Conservation (phyloP, 2,113 vertebrate genomes). For the Serilophus lunatus region DNA sequence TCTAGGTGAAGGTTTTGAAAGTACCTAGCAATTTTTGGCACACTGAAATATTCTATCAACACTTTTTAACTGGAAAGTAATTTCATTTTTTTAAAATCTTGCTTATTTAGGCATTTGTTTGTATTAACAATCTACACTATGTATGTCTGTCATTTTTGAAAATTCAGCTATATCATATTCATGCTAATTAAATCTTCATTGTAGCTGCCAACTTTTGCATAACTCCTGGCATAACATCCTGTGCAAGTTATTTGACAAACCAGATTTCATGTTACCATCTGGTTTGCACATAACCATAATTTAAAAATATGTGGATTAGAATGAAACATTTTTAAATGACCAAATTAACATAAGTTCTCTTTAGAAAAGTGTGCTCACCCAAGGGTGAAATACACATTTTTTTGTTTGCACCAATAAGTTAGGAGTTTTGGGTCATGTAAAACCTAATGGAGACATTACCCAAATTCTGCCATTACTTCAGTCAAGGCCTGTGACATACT, state of each 20-base stretch:
- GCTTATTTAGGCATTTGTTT: not conserved
- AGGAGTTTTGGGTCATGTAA: not conserved
- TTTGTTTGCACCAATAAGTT: not conserved
- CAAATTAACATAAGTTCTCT: not conserved
- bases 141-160: not conserved
- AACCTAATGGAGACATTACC: not conserved
- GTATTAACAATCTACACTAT: not conserved
- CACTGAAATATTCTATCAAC: not conserved
- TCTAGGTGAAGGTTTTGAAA: not conserved
- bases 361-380: not conserved
- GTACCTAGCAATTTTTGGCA: not conserved
- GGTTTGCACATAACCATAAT: not conserved
- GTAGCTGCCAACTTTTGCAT: not conserved
- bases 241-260: slow-evolving; percentile 16
- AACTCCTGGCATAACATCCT: not conserved
- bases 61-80: not conserved
- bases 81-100: not conserved
- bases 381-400: not conserved
- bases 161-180: not conserved
- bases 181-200: not conserved
- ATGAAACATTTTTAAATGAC: not conserved
- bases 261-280: not conserved
- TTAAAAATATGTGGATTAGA: not conserved
- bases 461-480: not conserved
- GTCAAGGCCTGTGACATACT: not conserved